Conservation (phyloP, 2,797 vertebrate genomes). For the Lycodopsis pacificus region DNA sequence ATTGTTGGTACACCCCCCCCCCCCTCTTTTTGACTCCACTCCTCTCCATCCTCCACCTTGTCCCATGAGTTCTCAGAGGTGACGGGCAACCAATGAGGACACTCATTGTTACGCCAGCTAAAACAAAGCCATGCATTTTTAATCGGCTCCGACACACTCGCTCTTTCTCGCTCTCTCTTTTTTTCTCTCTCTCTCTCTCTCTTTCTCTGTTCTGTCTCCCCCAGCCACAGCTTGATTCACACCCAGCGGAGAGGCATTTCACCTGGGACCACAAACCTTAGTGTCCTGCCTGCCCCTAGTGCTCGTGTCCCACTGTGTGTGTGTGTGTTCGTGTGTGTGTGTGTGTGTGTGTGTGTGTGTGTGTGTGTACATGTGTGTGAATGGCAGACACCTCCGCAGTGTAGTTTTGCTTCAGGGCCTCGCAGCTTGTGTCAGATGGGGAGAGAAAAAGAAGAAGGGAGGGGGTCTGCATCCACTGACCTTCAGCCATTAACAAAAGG, state of each 20-base stretch:
- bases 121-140: conserved; percentile 75
- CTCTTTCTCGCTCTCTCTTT: neutral
- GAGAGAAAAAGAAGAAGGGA: neutral
- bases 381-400: conserved; percentile 32
- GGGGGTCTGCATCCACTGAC: conserved; percentile 46
- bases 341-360: conserved; percentile 16
- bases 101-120: conserved; percentile 70
- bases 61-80: conserved; percentile 65
- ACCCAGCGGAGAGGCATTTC: conserved; percentile 46
- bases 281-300: conserved; percentile 33
- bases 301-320: conserved; percentile 3
- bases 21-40: conserved; percentile 8
- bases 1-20: conserved; percentile 6
- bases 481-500: conserved; percentile 53
- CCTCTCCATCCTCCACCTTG: conserved; percentile 20
- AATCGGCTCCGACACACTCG: conserved; percentile 63
- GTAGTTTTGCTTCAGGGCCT: conserved; percentile 34
- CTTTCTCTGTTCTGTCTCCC: neutral
- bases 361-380: neutral
- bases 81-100: conserved; percentile 75
- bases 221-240: conserved; percentile 53
- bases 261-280: conserved; percentile 58
- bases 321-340: conserved; percentile 1
- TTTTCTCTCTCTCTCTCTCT: neutral
- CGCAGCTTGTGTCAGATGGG: conserved; percentile 27